Conservation (phyloP, 2,113 vertebrate species). For the Microtus oregoni region DNA sequence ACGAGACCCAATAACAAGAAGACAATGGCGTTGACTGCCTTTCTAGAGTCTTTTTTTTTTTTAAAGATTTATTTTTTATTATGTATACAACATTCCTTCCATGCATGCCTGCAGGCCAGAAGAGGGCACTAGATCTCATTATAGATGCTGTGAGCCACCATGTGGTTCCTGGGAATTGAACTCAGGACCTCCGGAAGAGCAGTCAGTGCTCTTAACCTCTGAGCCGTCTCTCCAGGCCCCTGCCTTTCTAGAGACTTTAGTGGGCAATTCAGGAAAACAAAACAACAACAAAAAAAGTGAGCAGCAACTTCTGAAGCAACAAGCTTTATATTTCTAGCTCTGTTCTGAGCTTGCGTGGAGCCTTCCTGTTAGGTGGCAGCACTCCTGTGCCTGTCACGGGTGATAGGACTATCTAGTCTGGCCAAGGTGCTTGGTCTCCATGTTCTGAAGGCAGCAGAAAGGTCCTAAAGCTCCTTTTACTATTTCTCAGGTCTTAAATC, state of each 20-base stretch:
- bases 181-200: no score
- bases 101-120: no score
- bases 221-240: no score
- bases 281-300: neutral
- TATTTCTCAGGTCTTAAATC: neutral
- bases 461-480: neutral
- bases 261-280: neutral
- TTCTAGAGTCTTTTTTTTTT: neutral
- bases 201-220: no score
- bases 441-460: neutral
- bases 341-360: neutral
- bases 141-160: no score
- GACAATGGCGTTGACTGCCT: neutral
- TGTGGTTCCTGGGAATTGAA: no score
- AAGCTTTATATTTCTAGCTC: neutral
- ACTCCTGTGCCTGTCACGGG: neutral
- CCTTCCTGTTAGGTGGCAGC: neutral
- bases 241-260: neutral
- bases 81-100: no score
- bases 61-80: no score
- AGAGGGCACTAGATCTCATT: no score
- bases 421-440: neutral
- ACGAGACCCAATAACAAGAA: neutral
- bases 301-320: neutral
- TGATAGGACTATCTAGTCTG: neutral